Conservation (phyloP, 1,140 invertebrate species). For the Zaprionus taronus region DNA sequence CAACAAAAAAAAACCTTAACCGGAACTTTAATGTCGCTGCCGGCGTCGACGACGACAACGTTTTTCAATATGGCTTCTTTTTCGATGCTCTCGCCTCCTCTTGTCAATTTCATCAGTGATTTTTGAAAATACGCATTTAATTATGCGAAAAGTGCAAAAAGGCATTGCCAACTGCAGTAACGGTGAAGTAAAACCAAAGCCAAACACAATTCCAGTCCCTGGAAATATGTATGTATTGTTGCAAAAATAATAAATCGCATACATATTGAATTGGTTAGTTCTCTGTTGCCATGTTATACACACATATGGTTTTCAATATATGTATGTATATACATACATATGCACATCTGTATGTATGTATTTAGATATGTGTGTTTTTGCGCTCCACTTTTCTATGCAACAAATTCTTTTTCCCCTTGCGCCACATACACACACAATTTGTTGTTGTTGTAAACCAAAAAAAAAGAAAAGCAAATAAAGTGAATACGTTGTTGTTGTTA, state of each 20-base stretch:
- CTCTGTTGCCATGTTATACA: constrained; percentile 71
- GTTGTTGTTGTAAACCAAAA: constrained; percentile 10
- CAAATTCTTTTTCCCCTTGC: constrained; percentile 45
- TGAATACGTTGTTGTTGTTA: not conserved
- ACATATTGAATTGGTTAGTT: constrained; percentile 53
- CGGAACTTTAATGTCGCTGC: constrained; percentile 59
- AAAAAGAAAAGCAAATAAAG: constrained; percentile 14
- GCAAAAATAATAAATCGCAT: constrained; percentile 9
- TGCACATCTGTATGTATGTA: constrained; percentile 1
- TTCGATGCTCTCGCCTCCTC: constrained; percentile 28
- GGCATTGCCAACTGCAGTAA: constrained; percentile 19
- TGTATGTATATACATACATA: too few relatives aligned
- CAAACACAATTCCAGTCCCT: not conserved
- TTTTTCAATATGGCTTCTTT: constrained; percentile 75
- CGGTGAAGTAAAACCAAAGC: not conserved
- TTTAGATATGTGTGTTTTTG: constrained; percentile 18
- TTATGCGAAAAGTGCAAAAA: not conserved
- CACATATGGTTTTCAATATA: constrained; percentile 32
- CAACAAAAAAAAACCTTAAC: constrained; percentile 57
- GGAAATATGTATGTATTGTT: constrained; percentile 20
- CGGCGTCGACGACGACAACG: constrained; percentile 39
- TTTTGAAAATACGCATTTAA: constrained; percentile 20
- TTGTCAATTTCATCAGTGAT: constrained; percentile 36
- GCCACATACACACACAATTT: constrained; percentile 22
- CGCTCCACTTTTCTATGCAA: constrained; percentile 77